These are phyloP conservation scores for Tetragnatha versicolor DNA, from an alignment of 1,140 invertebrate genomes.

Conservation along the genomic window DNA sequence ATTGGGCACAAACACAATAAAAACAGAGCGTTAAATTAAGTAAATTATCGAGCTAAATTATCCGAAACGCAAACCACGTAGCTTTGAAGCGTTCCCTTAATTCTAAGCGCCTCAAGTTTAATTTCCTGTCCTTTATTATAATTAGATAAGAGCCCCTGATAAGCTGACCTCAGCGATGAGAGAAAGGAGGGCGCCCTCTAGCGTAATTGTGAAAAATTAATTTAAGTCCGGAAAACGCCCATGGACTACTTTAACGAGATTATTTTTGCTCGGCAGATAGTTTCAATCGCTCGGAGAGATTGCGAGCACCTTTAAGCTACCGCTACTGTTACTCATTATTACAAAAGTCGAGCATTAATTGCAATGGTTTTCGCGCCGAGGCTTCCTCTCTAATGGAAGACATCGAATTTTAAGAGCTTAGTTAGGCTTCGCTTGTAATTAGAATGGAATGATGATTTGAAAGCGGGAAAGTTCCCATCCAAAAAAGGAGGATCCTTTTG, in stretches of 20 bases:
- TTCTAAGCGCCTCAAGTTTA: slow-evolving; percentile 17
- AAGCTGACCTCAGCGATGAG: slow-evolving; percentile 29
- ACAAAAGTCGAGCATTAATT: slow-evolving; percentile 41
- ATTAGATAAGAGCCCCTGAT: slow-evolving; percentile 42
- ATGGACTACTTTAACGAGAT: slow-evolving; percentile 47
- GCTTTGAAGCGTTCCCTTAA: too few relatives aligned
- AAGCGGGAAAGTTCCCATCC: too few relatives aligned
- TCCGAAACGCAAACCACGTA: too few relatives aligned
- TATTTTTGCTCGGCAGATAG: slow-evolving; percentile 44
- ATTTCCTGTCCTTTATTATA: slow-evolving; percentile 48
- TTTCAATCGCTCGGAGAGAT: slow-evolving; percentile 43
- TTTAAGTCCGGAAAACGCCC: slow-evolving; percentile 45
- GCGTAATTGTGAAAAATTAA: slow-evolving; percentile 49
- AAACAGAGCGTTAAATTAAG: too few relatives aligned
- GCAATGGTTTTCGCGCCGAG: slow-evolving; percentile 38
- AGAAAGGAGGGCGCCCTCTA: background rate
- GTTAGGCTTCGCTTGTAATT: too few relatives aligned
- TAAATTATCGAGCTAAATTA: too few relatives aligned
- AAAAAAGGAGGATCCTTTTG: too few relatives aligned
- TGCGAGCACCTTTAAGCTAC: slow-evolving; percentile 20
- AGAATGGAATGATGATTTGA: too few relatives aligned
- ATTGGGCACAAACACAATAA: too few relatives aligned
- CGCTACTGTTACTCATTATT: slow-evolving; percentile 35
- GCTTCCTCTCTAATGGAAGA: too few relatives aligned
- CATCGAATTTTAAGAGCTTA: too few relatives aligned